Evolutionary conservation across 2,113 vertebrate genomes (phyloP).

Genomic region (Struthio camelus): DNA sequence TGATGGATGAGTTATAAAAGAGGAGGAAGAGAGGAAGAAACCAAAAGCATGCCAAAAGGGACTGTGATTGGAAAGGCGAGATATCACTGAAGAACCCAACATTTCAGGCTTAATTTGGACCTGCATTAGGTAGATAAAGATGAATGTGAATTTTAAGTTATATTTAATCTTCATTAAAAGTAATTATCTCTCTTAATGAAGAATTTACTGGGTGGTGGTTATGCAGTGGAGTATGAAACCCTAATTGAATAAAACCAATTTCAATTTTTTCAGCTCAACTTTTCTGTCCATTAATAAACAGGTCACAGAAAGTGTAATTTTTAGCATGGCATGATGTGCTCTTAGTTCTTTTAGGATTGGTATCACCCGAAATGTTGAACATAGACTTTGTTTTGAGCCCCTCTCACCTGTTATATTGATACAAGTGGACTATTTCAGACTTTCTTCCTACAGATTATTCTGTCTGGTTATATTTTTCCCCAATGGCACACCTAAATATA

Average conservation of each 20-base stretch:
- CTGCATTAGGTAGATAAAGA: conserved; percentile 62
- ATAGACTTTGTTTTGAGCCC: background rate
- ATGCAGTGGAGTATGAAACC: conserved; percentile 66
- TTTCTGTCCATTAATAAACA: conserved; percentile 68
- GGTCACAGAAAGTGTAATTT: conserved; percentile 36
- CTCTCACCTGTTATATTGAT: background rate
- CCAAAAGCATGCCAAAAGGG: background rate
- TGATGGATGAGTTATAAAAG: background rate
- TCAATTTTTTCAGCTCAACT: conserved; percentile 45
- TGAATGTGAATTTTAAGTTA: conserved; percentile 70
- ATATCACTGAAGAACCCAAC: background rate
- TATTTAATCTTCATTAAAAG: conserved; percentile 72
- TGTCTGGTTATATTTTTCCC: background rate
- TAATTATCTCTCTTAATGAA: conserved; percentile 71
- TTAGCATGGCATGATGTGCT: background rate
- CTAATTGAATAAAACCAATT: conserved; percentile 70
- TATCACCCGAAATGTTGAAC: background rate
- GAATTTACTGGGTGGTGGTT: conserved; percentile 65
- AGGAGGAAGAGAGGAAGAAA: background rate
- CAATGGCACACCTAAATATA: background rate
- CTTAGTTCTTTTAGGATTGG: conserved; percentile 1
- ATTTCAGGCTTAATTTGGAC: conserved; percentile 61
- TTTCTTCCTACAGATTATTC: background rate
- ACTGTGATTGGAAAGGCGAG: background rate
- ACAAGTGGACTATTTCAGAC: background rate